Conservation (phyloP, 2,113 vertebrate genomes). For the Eolophus roseicapilla region DNA sequence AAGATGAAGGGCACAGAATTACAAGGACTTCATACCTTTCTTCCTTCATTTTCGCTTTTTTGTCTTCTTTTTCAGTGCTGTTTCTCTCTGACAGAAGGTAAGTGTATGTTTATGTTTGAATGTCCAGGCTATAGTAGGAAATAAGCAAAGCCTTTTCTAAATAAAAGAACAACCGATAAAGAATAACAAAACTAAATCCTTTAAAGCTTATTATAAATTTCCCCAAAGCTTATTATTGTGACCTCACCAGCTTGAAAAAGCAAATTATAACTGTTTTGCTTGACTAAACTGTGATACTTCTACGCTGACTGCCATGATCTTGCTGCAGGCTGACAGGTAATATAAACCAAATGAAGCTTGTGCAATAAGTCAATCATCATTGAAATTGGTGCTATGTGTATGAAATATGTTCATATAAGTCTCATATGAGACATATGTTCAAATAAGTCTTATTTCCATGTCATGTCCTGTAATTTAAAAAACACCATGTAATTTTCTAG, state of each 20-base stretch:
- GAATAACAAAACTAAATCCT: neutral
- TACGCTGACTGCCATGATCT: neutral
- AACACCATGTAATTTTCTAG: neutral
- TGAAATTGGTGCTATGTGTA: neutral
- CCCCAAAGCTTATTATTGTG: neutral
- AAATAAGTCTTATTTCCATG: neutral
- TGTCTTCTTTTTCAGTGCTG: neutral
- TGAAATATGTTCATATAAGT: neutral
- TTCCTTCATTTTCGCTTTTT: neutral
- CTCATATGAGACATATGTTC: neutral
- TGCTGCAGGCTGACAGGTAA: neutral
- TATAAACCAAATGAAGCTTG: neutral
- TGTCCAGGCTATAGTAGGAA: neutral
- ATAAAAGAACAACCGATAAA: neutral
- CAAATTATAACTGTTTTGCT: constrained; percentile 8
- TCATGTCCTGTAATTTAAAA: neutral
- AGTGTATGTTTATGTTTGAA: neutral
- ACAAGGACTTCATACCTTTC: neutral
- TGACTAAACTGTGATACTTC: constrained; percentile 21
- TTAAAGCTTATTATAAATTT: constrained; percentile 22
- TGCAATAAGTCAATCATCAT: neutral
- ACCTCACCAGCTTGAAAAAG: neutral
- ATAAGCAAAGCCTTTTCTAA: neutral
- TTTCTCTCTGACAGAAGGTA: neutral
- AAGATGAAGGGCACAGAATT: neutral